phyloP scores from a whole-genome alignment of 2,113 vertebrate species.

The Microcebus murinus region DNA sequence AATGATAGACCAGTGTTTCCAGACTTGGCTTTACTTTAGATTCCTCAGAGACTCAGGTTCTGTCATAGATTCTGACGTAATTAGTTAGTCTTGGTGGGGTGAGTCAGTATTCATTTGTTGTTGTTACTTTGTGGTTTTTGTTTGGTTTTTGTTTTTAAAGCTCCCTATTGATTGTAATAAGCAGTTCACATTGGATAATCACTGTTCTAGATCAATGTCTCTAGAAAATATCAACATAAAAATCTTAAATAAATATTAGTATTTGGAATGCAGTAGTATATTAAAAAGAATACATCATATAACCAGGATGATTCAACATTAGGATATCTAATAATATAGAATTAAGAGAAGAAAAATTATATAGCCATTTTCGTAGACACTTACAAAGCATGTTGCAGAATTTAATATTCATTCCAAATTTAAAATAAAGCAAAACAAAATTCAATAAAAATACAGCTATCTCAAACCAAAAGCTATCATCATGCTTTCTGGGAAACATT shows the following conservation, averaged over 20 bases:
- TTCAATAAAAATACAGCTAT: neutral
- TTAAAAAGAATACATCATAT: slow-evolving; percentile 8
- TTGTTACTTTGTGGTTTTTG: neutral
- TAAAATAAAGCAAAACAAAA: neutral
- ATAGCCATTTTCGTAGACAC: neutral
- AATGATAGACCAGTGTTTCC: neutral
- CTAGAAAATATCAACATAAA: neutral
- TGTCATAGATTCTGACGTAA: neutral
- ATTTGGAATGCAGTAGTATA: neutral
- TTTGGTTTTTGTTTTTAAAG: neutral
- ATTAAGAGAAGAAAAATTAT: neutral
- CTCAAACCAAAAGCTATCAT: neutral
- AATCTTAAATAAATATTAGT: slow-evolving; percentile 40
- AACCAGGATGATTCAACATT: neutral
- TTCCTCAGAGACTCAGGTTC: neutral
- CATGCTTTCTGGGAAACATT: neutral
- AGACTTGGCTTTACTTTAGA: neutral
- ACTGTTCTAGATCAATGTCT: neutral
- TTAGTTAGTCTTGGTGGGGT: neutral
- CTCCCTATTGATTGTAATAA: neutral
- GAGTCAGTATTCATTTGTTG: neutral
- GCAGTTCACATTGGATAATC: neutral
- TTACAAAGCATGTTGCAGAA: neutral
- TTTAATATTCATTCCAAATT: slow-evolving; percentile 13
- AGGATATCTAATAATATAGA: slow-evolving; percentile 29